Conservation (phyloP, 2,113 vertebrate genomes). For the Hiodon alosoides region DNA sequence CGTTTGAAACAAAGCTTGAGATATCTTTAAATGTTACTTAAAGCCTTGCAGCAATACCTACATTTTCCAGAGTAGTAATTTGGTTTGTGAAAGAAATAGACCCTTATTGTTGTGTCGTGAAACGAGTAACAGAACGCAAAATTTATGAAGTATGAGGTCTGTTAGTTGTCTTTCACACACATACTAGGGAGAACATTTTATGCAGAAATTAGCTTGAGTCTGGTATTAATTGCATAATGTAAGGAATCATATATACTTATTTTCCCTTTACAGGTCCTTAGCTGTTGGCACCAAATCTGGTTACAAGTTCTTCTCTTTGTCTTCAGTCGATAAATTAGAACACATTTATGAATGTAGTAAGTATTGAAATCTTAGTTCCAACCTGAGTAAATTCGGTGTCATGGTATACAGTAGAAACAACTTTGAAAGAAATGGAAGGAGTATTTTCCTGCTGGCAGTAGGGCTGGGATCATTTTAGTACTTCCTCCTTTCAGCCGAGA, state of each 20-base stretch:
- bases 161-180: too few relatives aligned
- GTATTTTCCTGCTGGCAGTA: neutral
- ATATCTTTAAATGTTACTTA: too few relatives aligned
- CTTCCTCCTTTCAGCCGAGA: conserved; percentile 68
- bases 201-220: too few relatives aligned
- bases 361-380: conserved; percentile 45
- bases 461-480: neutral
- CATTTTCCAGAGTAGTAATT: too few relatives aligned
- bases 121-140: too few relatives aligned
- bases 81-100: too few relatives aligned
- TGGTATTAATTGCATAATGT: neutral
- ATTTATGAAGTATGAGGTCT: too few relatives aligned
- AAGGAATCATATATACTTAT: neutral
- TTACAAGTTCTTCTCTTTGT: conserved; percentile 98
- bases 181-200: too few relatives aligned
- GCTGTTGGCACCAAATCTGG: conserved; percentile 97
- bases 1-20: too few relatives aligned
- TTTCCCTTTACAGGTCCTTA: conserved; percentile 73
- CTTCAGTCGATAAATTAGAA: conserved; percentile 97
- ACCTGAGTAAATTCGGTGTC: neutral
- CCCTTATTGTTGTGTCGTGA: too few relatives aligned
- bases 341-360: conserved; percentile 99
- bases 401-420: neutral
- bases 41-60: too few relatives aligned
- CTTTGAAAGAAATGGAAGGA: neutral